A percentile compares a stretch with the other conserved stretches of the same genome.
Conservation (phyloP, 1,140 invertebrate genomes). For the Neotoxoptera formosana region DNA sequence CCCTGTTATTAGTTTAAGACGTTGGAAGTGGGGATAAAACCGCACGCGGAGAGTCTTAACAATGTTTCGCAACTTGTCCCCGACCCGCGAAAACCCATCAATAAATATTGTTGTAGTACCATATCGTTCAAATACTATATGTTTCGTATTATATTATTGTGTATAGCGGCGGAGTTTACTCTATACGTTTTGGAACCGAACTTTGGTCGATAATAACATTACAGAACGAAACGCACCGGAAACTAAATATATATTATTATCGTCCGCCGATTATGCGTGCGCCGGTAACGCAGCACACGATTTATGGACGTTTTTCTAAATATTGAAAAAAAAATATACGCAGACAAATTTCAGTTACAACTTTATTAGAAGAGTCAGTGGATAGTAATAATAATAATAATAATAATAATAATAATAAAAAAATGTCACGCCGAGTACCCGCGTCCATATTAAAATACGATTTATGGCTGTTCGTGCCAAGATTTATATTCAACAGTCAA, state of each 20-base stretch:
- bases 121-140: not conserved
- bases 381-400: not conserved
- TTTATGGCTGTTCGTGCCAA: not conserved
- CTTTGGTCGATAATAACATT: not conserved
- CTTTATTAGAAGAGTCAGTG: not conserved
- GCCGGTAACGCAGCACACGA: not conserved
- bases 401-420: not conserved
- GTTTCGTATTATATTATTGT: not conserved
- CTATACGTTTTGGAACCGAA: not conserved
- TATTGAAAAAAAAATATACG: not conserved
- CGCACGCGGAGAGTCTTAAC: not conserved
- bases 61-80: not conserved
- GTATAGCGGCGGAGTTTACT: not conserved
- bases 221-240: not conserved
- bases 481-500: not conserved
- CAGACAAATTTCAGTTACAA: not conserved
- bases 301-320: not conserved
- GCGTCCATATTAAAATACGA: not conserved
- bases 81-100: not conserved
- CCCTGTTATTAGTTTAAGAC: slow-evolving; percentile 42
- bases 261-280: not conserved
- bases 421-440: not conserved
- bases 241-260: not conserved
- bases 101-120: slow-evolving; percentile 18
- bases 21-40: slow-evolving; percentile 14